Conservation (phyloP, 2,888 invertebrate genomes). For the Bombylius discolor region DNA sequence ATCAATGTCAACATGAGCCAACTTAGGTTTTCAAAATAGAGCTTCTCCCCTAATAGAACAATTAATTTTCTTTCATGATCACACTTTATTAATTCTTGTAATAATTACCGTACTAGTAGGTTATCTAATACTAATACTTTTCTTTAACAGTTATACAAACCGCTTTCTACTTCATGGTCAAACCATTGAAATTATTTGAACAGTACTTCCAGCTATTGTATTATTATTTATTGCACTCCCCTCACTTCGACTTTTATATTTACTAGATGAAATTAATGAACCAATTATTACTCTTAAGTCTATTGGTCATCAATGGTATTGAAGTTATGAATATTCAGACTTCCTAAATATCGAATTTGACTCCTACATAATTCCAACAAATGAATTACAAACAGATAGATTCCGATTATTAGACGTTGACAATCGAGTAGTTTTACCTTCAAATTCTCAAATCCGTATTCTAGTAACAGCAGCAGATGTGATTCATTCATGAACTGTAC, state of each 20-base stretch:
- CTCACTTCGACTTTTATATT: constrained; percentile 45
- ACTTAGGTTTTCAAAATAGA: constrained; percentile 46
- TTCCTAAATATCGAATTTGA: constrained; percentile 47
- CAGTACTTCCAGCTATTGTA: constrained; percentile 45
- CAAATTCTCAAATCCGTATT: constrained; percentile 49
- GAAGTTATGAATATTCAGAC: constrained; percentile 54
- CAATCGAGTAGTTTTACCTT: constrained; percentile 46
- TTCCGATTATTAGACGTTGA: constrained; percentile 52
- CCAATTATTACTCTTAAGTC: constrained; percentile 46
- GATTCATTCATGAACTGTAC: constrained; percentile 53
- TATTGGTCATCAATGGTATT: constrained; percentile 54
- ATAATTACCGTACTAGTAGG: constrained; percentile 48
- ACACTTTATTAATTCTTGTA: constrained; percentile 45
- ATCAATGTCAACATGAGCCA: constrained; percentile 44
- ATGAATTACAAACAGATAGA: constrained; percentile 31
- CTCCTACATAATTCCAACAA: constrained; percentile 45
- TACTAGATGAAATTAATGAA: constrained; percentile 48
- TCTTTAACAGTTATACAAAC: constrained; percentile 45
- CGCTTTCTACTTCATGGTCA: constrained; percentile 45
- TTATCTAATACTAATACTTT: constrained; percentile 43
- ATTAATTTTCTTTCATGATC: constrained; percentile 51
- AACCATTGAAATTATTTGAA: constrained; percentile 53
- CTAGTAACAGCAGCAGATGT: constrained; percentile 50
- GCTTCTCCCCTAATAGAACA: constrained; percentile 52
- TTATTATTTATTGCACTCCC: constrained; percentile 51